Base-by-base conservation (phyloP, 2,888 invertebrate genomes). In the Hofmannophila pseudospretella region DNA sequence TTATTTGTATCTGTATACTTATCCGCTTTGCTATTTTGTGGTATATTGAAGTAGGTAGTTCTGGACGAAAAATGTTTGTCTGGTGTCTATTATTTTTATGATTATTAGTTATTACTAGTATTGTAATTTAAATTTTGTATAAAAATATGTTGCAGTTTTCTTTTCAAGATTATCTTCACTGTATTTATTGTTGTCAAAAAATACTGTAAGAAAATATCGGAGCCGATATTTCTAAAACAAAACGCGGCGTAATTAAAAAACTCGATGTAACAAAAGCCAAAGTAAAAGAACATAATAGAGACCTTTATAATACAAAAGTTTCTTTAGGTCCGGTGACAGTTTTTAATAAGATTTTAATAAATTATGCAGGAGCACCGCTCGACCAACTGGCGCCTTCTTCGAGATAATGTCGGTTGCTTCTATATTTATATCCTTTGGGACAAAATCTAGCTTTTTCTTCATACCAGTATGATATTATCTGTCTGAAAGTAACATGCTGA, bases 311-410 rank as follows among this genome's bases (percentile, higher is more conserved):
- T 58, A 64, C 51, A 42, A 44, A 47, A 52, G 42, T 55, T 54
- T 56, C 60, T 66, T 71, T 69, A 70, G 65, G 62, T 71, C 59
- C 63, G 60, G 68, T 67, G 73, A 75, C 74, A 77, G 67, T 78
- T 77, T 77, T 76, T 77, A 78, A 76, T 77, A 78, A 75, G 72
- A 72, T 72, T 72, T 72, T 75, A 68, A 76, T 78, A 74, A 78
- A 77, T 76, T 78, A 80, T 76, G 74, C 74, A 67, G 58, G 56
- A 52, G 54, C 52, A 42, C 41, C 47, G 59, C 58, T 57, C 52
- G 52, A 51, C 41, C 34, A 38, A 60, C 61, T 67, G 65, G 65
- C 58, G 66, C 53, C 51, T 8, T 23, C 51, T 47, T 50, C 42
- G 47, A 52, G 54, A 54, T 55, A 60, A 59, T 58, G 54, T 57